Base-by-base conservation (phyloP, 2,797 vertebrate genomes). In the Galaxias olidus region DNA sequence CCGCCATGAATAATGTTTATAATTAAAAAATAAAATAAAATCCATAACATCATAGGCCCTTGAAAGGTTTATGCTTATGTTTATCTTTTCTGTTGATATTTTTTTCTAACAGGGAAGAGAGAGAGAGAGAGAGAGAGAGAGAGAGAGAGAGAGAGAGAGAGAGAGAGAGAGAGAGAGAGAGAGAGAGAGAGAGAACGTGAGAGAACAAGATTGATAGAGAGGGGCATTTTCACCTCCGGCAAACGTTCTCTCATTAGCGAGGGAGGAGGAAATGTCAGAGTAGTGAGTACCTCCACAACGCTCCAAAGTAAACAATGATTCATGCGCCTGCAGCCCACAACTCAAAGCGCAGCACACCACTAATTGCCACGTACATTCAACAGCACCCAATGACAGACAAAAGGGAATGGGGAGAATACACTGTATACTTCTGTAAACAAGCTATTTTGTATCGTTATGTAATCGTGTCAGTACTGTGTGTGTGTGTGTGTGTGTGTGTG, bases 401-500 rank as follows among this genome's bases (percentile, higher is more conserved):
- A 9, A 47, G 8, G 11, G 46, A 50, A 15, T n/a, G 49, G n/a
- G 49, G 30, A 30, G 30, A 30, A 2, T 30, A 30, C 6, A 30
- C 6, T 3, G 30, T 10, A 47, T 14, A 9, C 13, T 47, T 14
- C 9, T 47, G 45, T 47, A 47, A 10, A 10, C 45, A 17, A 48
- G 48, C 30, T n/a, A 50, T 14, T 63, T 17, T 54, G 61, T 45
- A 17, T 15, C 13, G 44, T 46, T 65, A 41, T 40, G 46, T 62
- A 40, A 50, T 14, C 42, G 40, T 50, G 54, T 56, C 30, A 15
- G 30, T 56, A 30, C 42, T 47, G 46, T 47, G 46, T 47, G 46
- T 47, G 10, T 47, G 46, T 47, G 46, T 47, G 46, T 47, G 46
- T 9, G 46, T 47, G 46, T 9, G 46, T 47, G 46, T 9, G 8